These are phyloP conservation scores for Gnathonemus longibarbis DNA, from an alignment of 2,113 vertebrate species.

Conservation along the genomic window DNA sequence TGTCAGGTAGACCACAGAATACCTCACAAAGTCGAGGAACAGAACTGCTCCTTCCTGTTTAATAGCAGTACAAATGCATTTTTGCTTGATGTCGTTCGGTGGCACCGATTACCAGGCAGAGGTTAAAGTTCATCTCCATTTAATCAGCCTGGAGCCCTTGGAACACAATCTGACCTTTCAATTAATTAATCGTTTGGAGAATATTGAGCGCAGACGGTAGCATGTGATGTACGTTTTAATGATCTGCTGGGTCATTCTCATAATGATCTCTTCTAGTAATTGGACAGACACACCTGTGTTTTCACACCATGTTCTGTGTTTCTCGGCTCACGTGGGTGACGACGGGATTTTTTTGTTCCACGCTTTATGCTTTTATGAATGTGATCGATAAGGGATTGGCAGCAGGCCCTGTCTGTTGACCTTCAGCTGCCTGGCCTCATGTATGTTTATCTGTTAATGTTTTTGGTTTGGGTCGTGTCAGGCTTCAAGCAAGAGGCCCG, in stretches of 20 bases:
- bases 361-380: background rate
- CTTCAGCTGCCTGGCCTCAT: background rate
- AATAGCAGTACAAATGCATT: background rate
- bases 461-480: background rate
- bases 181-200: slow-evolving; percentile 13
- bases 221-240: background rate
- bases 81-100: background rate
- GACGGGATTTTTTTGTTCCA: background rate
- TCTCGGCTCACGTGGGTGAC: background rate
- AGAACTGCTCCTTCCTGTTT: background rate
- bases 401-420: background rate
- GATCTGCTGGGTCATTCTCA: background rate
- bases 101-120: background rate
- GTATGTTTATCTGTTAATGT: background rate
- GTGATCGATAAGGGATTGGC: background rate
- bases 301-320: background rate
- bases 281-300: background rate
- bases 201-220: background rate
- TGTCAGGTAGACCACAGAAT: background rate
- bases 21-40: background rate
- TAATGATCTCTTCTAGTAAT: background rate
- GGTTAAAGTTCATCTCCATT: background rate
- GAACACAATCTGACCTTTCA: slow-evolving; percentile 16
- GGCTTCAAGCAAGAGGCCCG: background rate
- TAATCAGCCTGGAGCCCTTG: background rate